Conservation (phyloP, 92 coral and sea anemone genomes). For the Umimayanthus chanpuru region DNA sequence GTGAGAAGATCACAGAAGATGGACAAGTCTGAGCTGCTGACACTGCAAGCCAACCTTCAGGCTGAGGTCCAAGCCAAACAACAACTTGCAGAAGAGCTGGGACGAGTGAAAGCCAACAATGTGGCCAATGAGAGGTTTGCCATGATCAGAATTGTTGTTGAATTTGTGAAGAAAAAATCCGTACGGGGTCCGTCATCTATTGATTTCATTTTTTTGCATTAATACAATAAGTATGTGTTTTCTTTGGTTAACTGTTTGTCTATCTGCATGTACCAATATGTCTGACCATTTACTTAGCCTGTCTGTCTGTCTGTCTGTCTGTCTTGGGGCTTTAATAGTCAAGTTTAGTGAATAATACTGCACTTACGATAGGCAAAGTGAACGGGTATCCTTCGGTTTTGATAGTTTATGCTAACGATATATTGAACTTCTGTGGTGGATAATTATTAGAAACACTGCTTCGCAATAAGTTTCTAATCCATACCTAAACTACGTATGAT, state of each 20-base stretch:
- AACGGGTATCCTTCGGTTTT: neutral
- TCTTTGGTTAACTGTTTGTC: neutral
- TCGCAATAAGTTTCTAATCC: neutral
- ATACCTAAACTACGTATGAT: no score
- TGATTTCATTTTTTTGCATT: neutral
- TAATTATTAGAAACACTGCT: no score
- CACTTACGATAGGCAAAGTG: no score
- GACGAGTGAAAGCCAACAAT: slow-evolving; percentile 81
- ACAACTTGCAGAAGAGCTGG: slow-evolving; percentile 84
- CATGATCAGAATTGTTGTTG: neutral
- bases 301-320: no score
- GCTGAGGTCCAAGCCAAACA: slow-evolving; percentile 97
- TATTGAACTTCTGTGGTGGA: no score
- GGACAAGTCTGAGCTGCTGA: slow-evolving; percentile 89
- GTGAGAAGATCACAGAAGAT: slow-evolving; percentile 94
- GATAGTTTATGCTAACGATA: no score
- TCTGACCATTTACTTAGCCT: neutral
- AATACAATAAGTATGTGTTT: neutral
- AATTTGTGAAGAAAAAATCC: no score
- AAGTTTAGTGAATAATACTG: neutral
- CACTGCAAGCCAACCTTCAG: slow-evolving; percentile 92
- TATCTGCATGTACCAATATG: neutral
- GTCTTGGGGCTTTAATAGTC: neutral
- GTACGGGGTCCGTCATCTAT: neutral
- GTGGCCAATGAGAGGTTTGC: slow-evolving; percentile 91